Evolutionary conservation across 2,888 invertebrate genomes (phyloP).

Genomic region (Suillia variegata): DNA sequence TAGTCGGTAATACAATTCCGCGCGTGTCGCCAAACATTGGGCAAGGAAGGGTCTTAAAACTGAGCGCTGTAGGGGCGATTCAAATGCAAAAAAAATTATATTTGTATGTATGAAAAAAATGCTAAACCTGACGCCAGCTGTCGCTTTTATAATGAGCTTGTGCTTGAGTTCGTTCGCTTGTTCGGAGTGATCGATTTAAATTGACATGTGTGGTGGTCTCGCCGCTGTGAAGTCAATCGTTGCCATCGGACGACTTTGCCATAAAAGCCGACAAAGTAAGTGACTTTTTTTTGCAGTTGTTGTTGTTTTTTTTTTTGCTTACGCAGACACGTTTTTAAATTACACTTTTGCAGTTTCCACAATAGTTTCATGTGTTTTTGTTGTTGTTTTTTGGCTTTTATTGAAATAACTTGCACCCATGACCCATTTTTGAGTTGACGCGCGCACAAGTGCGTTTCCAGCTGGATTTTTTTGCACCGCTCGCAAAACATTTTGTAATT

Average conservation of each 20-base stretch:
- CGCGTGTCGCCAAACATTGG: too few relatives aligned
- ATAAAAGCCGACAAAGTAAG: not conserved
- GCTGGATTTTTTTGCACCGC: slow-evolving; percentile 36
- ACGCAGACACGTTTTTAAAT: slow-evolving; percentile 10
- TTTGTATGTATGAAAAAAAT: too few relatives aligned
- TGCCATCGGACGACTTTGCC: not conserved
- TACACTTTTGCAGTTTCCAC: not conserved
- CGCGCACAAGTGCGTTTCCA: slow-evolving; percentile 15
- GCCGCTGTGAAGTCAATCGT: not conserved
- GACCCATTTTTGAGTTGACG: slow-evolving; percentile 31
- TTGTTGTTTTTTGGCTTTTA: slow-evolving; percentile 2
- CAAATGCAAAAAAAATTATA: too few relatives aligned
- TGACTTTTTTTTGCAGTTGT: not conserved
- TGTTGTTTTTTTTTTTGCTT: too few relatives aligned
- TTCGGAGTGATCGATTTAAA: slow-evolving; percentile 7
- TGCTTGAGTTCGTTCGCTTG: not conserved
- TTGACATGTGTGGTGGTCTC: not conserved
- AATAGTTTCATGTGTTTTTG: not conserved
- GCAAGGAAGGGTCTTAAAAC: too few relatives aligned
- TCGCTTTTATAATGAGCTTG: not conserved
- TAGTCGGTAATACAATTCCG: too few relatives aligned
- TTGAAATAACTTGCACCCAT: slow-evolving; percentile 21
- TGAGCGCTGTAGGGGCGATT: too few relatives aligned
- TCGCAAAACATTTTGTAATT: slow-evolving; percentile 31
- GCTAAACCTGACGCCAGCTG: not conserved